Evolutionary conservation across 2,888 invertebrate species (phyloP).

Genomic region (Patella caerulea): DNA sequence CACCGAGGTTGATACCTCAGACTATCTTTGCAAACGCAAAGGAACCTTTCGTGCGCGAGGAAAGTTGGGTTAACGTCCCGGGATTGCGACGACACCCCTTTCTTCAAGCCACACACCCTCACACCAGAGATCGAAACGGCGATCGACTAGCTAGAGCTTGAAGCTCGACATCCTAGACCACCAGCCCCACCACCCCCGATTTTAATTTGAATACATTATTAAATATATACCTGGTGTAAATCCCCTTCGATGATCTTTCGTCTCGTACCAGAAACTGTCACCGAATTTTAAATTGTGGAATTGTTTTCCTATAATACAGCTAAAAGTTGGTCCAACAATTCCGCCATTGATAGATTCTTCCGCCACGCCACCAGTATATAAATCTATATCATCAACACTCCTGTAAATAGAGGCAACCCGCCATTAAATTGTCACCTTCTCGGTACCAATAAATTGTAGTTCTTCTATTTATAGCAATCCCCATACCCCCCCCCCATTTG

Average conservation of each 20-base stretch:
- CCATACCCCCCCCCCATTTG: no score
- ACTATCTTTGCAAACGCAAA: no score
- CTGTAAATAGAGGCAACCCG: conserved; percentile 64
- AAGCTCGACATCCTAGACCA: no score
- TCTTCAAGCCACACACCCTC: no score
- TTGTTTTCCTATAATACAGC: conserved; percentile 87
- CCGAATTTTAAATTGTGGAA: conserved; percentile 84
- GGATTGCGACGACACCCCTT: background rate
- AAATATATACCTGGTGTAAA: conserved; percentile 25
- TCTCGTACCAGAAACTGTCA: conserved; percentile 92
- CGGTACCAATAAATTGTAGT: no score
- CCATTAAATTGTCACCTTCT: no score
- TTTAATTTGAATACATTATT: conserved; percentile 1
- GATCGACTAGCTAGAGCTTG: conserved; percentile 15
- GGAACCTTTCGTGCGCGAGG: background rate
- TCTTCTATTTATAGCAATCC: no score
- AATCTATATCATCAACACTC: conserved; percentile 86
- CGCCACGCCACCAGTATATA: conserved; percentile 89
- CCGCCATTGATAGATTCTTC: conserved; percentile 83
- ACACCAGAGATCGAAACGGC: conserved; percentile 3
- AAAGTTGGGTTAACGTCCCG: conserved; percentile 12
- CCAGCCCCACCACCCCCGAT: conserved; percentile 24
- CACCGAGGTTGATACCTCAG: background rate
- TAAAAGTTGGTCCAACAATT: conserved; percentile 86
- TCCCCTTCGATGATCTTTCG: conserved; percentile 53